Base-by-base conservation (phyloP, 2,113 vertebrate species). In the Rhynchomys soricoides region DNA sequence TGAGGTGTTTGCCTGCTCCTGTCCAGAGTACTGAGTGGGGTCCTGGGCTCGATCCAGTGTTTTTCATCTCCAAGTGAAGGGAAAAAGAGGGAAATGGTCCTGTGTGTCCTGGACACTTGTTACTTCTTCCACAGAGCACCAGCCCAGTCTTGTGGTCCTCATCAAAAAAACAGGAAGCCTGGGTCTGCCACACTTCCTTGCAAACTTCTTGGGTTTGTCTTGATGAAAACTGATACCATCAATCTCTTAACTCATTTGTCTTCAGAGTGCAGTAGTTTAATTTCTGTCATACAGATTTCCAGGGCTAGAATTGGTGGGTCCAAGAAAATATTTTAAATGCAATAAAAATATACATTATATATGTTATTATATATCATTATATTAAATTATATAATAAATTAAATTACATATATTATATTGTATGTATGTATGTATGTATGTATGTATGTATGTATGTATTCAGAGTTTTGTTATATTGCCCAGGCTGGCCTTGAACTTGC, bases 11-110 rank as follows among this genome's bases (percentile, higher is more conserved):
- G 40, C 40, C 87, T 86, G 50, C 31, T 24, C 83, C 5, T 13
- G 70, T 12, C 1, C 3, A 7, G 66, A 19, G 8, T 79, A 55
- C 77, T 13, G n/a, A 26, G 75, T 57, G 7, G 1, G 37, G 78
- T 43, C 13, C 34, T 37, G 1, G 21, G n/a, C 21, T 16, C 59
- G 12, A n/a, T 3, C 0, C 1, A 37, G 64, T 0, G 86, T 40
- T n/a, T 89, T 82, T 68, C 11, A 2, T 55, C 50, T 68, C 43
- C 1, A 2, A 29, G 40, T 50, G 52, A 52, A 50, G 71, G 21
- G 59, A 8, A 34, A 68, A 52, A 48, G 57, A 5, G n/a, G 8
- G 45, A 22, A n/a, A 59, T 9, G 7, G 10, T 45, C 24, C 2
- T 3, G 7, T 15, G 24, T 12, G 34, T 83, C 73, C 37, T 45